Evolutionary conservation across 2,113 vertebrate species (phyloP).

Genomic region (Myiozetetes cayanensis): DNA sequence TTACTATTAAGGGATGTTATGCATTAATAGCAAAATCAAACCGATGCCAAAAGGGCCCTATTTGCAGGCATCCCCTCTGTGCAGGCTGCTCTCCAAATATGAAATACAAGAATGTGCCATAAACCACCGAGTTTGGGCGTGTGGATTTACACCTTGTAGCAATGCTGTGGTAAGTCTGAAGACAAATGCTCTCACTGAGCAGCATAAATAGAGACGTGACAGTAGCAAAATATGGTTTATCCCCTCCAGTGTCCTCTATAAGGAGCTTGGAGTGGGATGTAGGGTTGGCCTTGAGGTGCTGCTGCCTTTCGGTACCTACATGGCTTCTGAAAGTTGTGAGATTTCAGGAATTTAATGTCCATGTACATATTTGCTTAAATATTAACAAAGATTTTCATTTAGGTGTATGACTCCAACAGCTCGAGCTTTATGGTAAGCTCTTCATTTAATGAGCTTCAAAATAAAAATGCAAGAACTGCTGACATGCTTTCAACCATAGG

Average conservation of each 20-base stretch:
- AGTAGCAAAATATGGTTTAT: background rate
- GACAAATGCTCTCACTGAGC: background rate
- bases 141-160: background rate
- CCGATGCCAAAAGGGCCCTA: background rate
- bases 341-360: background rate
- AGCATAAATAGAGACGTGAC: background rate
- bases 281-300: background rate
- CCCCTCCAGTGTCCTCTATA: background rate
- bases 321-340: background rate
- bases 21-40: background rate
- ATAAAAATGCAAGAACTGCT: background rate
- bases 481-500: background rate
- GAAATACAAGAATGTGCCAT: background rate
- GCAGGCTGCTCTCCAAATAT: background rate
- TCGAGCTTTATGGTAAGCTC: background rate
- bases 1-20: background rate
- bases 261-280: background rate
- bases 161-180: background rate
- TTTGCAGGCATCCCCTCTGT: background rate
- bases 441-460: slow-evolving; percentile 35
- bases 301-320: accelerated
- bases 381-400: background rate
- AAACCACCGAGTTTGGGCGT: background rate
- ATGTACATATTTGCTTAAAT: slow-evolving; percentile 15
- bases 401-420: background rate